phyloP scores from a whole-genome alignment of 2,113 vertebrate genomes.

The Hydrochoerus hydrochaeris region DNA sequence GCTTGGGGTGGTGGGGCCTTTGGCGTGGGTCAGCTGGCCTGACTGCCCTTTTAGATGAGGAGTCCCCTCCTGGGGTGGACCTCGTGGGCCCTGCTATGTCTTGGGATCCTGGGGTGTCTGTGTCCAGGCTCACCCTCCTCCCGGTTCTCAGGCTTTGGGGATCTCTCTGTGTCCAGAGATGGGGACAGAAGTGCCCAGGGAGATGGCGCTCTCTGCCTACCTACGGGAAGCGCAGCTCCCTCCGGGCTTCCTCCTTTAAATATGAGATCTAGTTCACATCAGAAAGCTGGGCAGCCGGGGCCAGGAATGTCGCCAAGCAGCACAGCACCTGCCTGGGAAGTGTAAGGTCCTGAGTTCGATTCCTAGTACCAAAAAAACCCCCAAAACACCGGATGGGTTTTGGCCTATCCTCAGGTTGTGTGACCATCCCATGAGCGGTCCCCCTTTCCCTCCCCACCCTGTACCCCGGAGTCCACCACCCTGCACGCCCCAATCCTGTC shows the following conservation, averaged over 20 bases:
- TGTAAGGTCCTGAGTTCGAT: neutral
- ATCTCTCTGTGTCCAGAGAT: neutral
- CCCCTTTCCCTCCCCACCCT: too few species aligned
- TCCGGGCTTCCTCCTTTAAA: neutral
- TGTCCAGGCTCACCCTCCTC: neutral
- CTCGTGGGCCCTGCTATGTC: neutral
- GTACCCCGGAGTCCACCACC: too few species aligned
- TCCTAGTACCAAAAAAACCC: neutral
- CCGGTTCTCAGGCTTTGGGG: neutral
- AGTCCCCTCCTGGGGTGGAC: neutral
- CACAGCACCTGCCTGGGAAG: neutral
- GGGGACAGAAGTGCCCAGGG: neutral
- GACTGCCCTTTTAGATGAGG: neutral
- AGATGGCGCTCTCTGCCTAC: neutral
- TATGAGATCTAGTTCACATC: neutral
- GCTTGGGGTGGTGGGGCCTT: neutral
- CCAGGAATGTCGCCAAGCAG: too few species aligned
- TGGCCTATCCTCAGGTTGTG: neutral
- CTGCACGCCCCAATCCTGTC: neutral
- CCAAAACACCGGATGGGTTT: neutral
- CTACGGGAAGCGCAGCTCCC: neutral
- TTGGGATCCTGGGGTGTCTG: neutral
- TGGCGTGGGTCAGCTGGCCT: neutral
- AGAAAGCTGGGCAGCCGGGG: neutral
- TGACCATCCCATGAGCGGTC: neutral